Base-by-base conservation (phyloP, 2,888 invertebrate species). In the Ochropacha duplaris region DNA sequence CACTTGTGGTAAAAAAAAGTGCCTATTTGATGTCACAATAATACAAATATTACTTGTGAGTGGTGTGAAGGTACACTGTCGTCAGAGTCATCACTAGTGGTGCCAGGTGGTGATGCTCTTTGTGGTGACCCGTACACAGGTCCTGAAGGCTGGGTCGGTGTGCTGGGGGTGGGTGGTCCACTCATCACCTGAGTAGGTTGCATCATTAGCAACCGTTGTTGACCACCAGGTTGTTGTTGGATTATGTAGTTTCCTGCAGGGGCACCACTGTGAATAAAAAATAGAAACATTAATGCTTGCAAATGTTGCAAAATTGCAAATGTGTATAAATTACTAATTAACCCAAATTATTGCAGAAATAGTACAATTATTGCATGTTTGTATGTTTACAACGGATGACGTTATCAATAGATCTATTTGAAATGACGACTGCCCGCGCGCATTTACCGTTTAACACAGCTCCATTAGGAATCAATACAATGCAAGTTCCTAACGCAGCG, bases 11-110 rank as follows among this genome's bases (percentile, higher is more conserved):
- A n/a, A n/a, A n/a, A n/a, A n/a, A n/a, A n/a, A 24, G 24, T 14
- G 16, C n/a, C n/a, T 39, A 39, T 16, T 39, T 14, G 5, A 39
- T 19, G 19, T 16, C 39, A 44, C 39, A 44, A 22, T 51, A 54
- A 22, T 50, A 50, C 26, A 54, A 44, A 39, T 24, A 49, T 36
- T 56, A 36, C 24, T 49, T 93, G 93, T 60, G 93, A 92, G 71
- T 93, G 93, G 84, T 96, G 96, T 57, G 96, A 96, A 61, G 92
- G 92, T 51, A 92, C 92, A 85, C 96, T 96, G 81, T 97, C 97
- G 88, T 97, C 97, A 72, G 97, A 97, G 82, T 97, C 97, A 84
- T 97, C 97, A 86, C 96, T 97, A 36, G 97, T 97, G 54, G 96
- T 96, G 65, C 94, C 94, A 6, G 95, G 95, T 34, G 95, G 95